A percentile compares a stretch with the other conserved stretches of the same genome.
phyloP scores from a whole-genome alignment of 2,113 vertebrate genomes.

The Pogonocichla stellata region DNA sequence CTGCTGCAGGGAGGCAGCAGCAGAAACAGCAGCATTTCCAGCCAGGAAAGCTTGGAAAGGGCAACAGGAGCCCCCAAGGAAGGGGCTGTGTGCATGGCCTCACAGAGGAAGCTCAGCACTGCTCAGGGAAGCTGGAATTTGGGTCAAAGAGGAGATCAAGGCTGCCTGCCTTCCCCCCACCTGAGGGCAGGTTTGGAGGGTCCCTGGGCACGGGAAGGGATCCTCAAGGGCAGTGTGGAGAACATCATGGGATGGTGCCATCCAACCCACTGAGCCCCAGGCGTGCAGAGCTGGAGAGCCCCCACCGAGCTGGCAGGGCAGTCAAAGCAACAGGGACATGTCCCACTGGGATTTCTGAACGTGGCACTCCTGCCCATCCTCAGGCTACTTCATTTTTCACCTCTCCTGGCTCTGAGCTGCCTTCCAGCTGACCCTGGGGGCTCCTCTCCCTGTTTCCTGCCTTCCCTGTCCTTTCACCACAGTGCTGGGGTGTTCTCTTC shows the following conservation, averaged over 20 bases:
- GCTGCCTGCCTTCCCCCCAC: accelerated
- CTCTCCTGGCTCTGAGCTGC: neutral
- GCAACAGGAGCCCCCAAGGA: neutral
- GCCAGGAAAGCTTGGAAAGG: neutral
- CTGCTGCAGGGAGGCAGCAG: neutral
- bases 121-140: neutral
- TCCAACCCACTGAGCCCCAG: accelerated
- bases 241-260: accelerated
- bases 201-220: accelerated
- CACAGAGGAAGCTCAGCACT: neutral
- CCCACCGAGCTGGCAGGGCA: accelerated
- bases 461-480: neutral
- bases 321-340: accelerated
- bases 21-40: neutral
- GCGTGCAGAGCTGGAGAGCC: accelerated
- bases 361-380: accelerated
- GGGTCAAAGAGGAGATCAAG: neutral
- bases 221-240: neutral
- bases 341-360: accelerated
- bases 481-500: accelerated
- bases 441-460: neutral
- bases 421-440: neutral
- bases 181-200: neutral
- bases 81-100: accelerated
- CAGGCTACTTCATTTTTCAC: neutral